phyloP scores from a whole-genome alignment of 2,113 vertebrate genomes.

The Sula dactylatra region DNA sequence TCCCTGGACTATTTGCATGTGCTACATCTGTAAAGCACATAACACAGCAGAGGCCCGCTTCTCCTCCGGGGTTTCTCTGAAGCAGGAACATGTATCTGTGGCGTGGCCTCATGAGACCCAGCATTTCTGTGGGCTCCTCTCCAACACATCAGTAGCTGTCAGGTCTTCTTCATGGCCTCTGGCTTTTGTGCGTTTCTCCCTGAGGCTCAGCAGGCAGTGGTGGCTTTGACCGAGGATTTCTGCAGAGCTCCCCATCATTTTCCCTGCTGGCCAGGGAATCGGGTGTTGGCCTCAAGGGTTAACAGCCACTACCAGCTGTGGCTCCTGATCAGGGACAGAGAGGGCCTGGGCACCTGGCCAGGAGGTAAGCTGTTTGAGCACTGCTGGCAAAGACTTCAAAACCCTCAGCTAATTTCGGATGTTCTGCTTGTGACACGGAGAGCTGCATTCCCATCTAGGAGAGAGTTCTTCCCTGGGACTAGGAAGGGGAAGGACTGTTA shows the following conservation, averaged over 20 bases:
- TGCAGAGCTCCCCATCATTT: not conserved
- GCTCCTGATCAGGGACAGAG: not conserved
- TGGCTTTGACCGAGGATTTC: not conserved
- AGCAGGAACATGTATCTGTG: not conserved
- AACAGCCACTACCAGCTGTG: not conserved
- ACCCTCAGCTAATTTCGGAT: constrained; percentile 2
- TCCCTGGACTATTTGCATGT: not conserved
- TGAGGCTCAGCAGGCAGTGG: accelerated
- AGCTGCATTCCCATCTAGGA: not conserved
- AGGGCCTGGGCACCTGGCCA: not conserved
- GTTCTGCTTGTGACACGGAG: not conserved
- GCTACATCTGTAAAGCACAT: not conserved
- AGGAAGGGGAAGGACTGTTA: not conserved
- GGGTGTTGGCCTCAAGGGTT: not conserved
- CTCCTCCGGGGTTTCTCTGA: not conserved
- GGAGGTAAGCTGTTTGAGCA: not conserved
- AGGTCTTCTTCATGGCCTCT: not conserved
- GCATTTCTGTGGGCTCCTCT: not conserved
- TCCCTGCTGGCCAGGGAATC: accelerated
- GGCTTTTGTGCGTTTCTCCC: not conserved
- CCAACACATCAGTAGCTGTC: not conserved
- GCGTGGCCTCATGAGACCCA: not conserved
- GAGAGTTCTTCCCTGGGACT: not conserved
- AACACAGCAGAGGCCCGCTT: accelerated
- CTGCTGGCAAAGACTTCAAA: constrained; percentile 50